Conservation (phyloP, 2,797 vertebrate genomes). For the Pseudochirops cupreus region DNA sequence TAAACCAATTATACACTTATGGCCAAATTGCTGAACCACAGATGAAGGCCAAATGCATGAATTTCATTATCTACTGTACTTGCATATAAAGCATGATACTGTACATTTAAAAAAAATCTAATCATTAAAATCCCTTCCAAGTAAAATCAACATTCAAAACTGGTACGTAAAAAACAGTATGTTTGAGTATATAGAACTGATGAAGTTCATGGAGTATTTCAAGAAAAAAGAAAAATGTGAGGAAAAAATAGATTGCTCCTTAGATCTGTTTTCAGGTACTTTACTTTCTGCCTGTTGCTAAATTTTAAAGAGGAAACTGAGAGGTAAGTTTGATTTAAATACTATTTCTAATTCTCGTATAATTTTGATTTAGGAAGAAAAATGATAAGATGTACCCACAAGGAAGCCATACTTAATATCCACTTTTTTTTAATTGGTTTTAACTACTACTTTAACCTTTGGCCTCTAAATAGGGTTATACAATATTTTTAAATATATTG, state of each 20-base stretch:
- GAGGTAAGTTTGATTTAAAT: slow-evolving; percentile 26
- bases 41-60: slow-evolving; percentile 80
- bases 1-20: slow-evolving; percentile 88
- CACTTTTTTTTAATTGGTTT: slow-evolving; percentile 40
- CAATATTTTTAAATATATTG: slow-evolving; percentile 26
- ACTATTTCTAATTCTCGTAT: background rate
- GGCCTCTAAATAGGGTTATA: slow-evolving; percentile 55
- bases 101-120: slow-evolving; percentile 38
- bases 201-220: slow-evolving; percentile 53
- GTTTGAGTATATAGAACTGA: slow-evolving; percentile 20
- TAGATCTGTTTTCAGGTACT: slow-evolving; percentile 42
- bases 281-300: slow-evolving; percentile 46
- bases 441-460: slow-evolving; percentile 58
- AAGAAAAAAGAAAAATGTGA: slow-evolving; percentile 34
- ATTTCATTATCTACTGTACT: slow-evolving; percentile 65
- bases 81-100: slow-evolving; percentile 56
- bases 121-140: slow-evolving; percentile 20
- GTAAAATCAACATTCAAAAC: slow-evolving; percentile 39
- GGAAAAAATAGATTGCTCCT: slow-evolving; percentile 40
- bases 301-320: slow-evolving; percentile 57
- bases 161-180: slow-evolving; percentile 40
- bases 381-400: slow-evolving; percentile 64
- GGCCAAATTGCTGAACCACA: slow-evolving; percentile 82
- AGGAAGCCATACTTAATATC: slow-evolving; percentile 50
- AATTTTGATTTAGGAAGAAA: slow-evolving; percentile 61